Base-by-base conservation (phyloP, 2,888 invertebrate genomes). In the Eilema sororculum region DNA sequence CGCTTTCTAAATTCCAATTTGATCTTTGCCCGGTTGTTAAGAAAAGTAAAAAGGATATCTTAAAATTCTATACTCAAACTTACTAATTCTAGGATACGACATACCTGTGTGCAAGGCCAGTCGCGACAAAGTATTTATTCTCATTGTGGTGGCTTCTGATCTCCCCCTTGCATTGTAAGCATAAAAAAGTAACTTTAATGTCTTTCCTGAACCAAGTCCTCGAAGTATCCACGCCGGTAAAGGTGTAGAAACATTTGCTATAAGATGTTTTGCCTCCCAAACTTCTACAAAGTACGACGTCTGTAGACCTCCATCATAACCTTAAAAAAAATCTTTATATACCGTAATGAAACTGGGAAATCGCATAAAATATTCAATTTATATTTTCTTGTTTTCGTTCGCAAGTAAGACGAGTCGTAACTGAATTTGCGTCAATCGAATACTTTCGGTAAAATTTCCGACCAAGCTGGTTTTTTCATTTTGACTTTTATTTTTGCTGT, bases 141-240 rank as follows among this genome's bases (percentile, higher is more conserved):
- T 90, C 46, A 95, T 77, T 1, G 87, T 85, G 0, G 97, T 96
- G 0, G 96, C 91, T 74, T 98, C 98, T 78, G 98, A 98, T 80
- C 97, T 96, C 22, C 98, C 98, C 85, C 98, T 97, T 9, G 97
- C 96, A 90, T 99, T 99, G 72, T 97, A 96, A 1, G 98, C 97
- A 90, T 98, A 98, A 75, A 98, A 96, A 67, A 97, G 95, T 89
- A 98, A 97, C 83, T 97, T 97, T 78, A 98, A 96, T 22, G 97
- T 96, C 83, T 97, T 97, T 9, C 98, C 98, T 0, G 98, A 96
- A 69, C 97, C 97, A 67, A 99, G 95, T 8, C 97, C 97, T 79
- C 96, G 96, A 1, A 98, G 97, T 69, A 97, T 97, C 94, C 98
- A 97, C 46, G 96, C 95, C 0, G 98, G 97, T 81, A 96, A 96